Evolutionary conservation across 1,140 invertebrate genomes (phyloP), one percentile per base, ranked within the genome.

Genomic region (Pantala flavescens): DNA sequence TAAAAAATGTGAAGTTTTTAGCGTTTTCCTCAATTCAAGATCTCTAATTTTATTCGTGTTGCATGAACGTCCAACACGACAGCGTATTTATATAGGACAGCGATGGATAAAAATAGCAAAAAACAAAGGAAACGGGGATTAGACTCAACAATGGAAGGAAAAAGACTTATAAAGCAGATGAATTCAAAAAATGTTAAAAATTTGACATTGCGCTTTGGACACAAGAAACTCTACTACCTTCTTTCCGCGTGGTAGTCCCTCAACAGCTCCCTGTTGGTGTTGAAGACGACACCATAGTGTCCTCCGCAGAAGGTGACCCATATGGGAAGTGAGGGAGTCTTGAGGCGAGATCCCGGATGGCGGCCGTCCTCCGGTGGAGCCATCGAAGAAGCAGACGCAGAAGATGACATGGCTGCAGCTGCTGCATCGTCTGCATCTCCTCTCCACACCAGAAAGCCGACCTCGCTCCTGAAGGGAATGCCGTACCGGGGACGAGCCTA

Each of bases 201-300:
- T n/a, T n/a, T n/a, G n/a, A n/a, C n/a, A n/a, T n/a, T n/a, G n/a
- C n/a, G n/a, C n/a, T n/a, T n/a, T n/a, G n/a, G n/a, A n/a, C n/a
- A n/a, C n/a, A n/a, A n/a, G n/a, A n/a, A n/a, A n/a, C n/a, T n/a
- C n/a, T n/a, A n/a, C n/a, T 82, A 90, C 89, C 89, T 87, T 79
- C 90, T 86, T 82, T 94, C 93, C 12, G 91, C 91, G 74, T 93
- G 90, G 83, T 94, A 94, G 81, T 94, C 92, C 77, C 91, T 86
- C 36, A 93, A 84, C 21, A 94, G 83, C 78, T 94, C 92, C 70
- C 88, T 84, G 79, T 93, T 94, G 0, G 88, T 89, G 80, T 93
- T 93, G 80, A 93, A 94, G 0, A 94, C 82, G 0, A 94, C 85
- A 1, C 91, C 92, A 77, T 88, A 91, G 78, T 92, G 89, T 0